Evolutionary conservation across 2,113 vertebrate genomes (phyloP).

Genomic region (Speoplatyrhinus poulsoni): DNA sequence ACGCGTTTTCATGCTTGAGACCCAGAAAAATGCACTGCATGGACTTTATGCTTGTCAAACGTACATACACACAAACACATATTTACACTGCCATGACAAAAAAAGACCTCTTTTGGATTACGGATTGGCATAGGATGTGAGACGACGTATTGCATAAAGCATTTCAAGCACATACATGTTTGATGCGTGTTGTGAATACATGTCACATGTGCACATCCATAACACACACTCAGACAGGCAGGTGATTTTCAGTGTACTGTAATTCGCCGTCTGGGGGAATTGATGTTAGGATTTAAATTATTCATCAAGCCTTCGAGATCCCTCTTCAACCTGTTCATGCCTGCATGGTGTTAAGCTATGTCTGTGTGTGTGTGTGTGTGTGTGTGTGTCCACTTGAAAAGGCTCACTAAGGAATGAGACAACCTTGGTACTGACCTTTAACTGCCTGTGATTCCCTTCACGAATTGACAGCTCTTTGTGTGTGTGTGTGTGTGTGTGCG

Average conservation of each 20-base stretch:
- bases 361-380: slow-evolving; percentile 17
- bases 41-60: slow-evolving; percentile 66
- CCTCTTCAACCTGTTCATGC: slow-evolving; percentile 38
- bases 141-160: too few species aligned
- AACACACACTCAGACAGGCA: background rate
- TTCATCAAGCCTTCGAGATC: slow-evolving; percentile 65
- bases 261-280: slow-evolving; percentile 51
- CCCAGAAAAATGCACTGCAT: slow-evolving; percentile 66
- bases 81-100: slow-evolving; percentile 1
- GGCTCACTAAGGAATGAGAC: slow-evolving; percentile 46
- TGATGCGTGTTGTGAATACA: too few species aligned
- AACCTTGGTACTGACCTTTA: slow-evolving; percentile 70
- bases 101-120: slow-evolving; percentile 51
- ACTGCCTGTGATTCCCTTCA: slow-evolving; percentile 42
- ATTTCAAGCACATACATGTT: too few species aligned
- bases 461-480: slow-evolving; percentile 41
- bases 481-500: slow-evolving; percentile 2
- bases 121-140: background rate
- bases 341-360: slow-evolving; percentile 42
- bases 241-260: slow-evolving; percentile 42
- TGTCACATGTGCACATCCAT: background rate
- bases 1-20: slow-evolving; percentile 75
- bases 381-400: slow-evolving; percentile 58
- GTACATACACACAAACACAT: slow-evolving; percentile 60
- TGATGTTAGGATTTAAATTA: slow-evolving; percentile 72